Evolutionary conservation across 2,888 invertebrate genomes (phyloP), one percentile per base, ranked within the genome.

Genomic region (Athripsodes cinereus): DNA sequence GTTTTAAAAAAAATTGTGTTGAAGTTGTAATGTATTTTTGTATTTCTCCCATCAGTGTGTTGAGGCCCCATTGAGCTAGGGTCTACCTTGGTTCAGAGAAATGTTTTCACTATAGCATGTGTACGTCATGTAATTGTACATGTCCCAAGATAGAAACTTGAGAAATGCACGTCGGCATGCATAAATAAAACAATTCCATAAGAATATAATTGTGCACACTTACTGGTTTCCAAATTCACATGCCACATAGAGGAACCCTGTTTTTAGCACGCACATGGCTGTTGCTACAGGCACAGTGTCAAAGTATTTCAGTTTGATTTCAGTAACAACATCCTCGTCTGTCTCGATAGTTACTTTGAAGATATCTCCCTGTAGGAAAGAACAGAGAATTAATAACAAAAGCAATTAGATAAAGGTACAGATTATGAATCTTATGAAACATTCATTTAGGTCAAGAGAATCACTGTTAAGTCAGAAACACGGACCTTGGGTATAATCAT

Each of bases 141-240:
- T 26, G 10, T 6, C 26, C 10, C 26, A 26, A 10, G 10, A 26
- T 26, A 6, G 10, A 3, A 26, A 26, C 5, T 26, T 10, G 3
- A 10, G 26, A 26, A 10, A 26, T 26, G 26, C 26, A 10, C 10
- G 10, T 26, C 26, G 26, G 3, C 26, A 26, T 26, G 26, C 26
- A 26, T 6, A 26, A 10, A 10, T 10, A 6, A 10, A 26, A 26
- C 10, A 26, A 10, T 26, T 10, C 16, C 13, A 11, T 31, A 31
- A 31, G 8, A 31, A 31, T 8, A 40, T 16, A 40, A 40, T 16
- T n/a, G 40, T 21, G 18, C 63, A 91, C n/a, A n/a, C 96, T 91
- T 81, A 97, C 96, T 99, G 99, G 78, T 99, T 99, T 67, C 98
- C 98, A 84, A 98, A 99, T 77, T 99, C 99, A 22, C 94, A 91